Conservation (phyloP, 2,113 vertebrate genomes). For the Micromys minutus region DNA sequence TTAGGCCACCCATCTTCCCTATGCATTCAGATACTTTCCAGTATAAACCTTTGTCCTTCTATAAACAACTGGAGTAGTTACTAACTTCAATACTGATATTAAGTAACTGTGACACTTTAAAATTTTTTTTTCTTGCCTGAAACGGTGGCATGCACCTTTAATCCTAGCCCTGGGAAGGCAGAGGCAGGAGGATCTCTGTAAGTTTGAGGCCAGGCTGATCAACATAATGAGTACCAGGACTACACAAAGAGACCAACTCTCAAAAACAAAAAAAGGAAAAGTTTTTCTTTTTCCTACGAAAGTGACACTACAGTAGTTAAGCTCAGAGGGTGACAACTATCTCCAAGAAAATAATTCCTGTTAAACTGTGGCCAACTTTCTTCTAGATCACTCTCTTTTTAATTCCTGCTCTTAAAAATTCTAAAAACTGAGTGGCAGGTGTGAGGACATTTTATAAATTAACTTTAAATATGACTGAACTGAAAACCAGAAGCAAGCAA, state of each 20-base stretch:
- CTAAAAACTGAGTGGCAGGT: not conserved
- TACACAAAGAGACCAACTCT: not conserved
- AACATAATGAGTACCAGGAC: not conserved
- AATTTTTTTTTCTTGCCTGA: not conserved
- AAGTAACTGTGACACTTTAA: not conserved
- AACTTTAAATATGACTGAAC: conserved; percentile 27
- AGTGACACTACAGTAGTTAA: not conserved
- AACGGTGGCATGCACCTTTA: not conserved
- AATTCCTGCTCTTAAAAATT: not conserved
- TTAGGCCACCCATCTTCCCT: not conserved
- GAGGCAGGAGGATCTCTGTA: not conserved
- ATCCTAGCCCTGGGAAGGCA: not conserved
- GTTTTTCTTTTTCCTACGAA: not conserved
- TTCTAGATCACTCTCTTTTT: not conserved
- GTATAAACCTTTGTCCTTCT: not conserved
- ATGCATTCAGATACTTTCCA: not conserved
- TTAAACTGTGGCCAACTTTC: not conserved
- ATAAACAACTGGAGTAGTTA: not conserved
- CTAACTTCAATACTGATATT: not conserved
- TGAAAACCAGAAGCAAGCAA: not conserved
- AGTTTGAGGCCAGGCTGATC: not conserved
- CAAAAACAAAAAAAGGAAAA: not conserved
- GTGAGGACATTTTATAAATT: not conserved
- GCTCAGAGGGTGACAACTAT: not conserved
- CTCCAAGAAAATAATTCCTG: not conserved